Evolutionary conservation across 2,797 vertebrate genomes (phyloP), one percentile per base, ranked within the genome.

Genomic region (Siniperca obscura): DNA sequence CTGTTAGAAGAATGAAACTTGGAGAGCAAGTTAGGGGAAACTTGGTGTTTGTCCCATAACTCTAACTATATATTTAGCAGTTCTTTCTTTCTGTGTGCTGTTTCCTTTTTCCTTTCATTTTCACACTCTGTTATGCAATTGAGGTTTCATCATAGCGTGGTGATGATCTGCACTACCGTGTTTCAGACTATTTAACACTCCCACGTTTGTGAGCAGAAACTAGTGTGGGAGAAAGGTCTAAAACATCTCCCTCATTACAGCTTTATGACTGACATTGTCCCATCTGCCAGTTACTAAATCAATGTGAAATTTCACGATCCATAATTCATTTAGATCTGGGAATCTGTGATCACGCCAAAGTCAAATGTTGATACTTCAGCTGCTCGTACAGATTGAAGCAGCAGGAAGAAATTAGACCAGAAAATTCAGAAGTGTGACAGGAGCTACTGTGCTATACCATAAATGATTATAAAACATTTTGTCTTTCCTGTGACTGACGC

Each of bases 281-380:
- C 76, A 71, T 85, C 80, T 82, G 78, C 83, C 71, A 57, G 60
- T 74, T 77, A 65, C 69, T 79, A 52, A 86, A 85, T 90, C 84
- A 83, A 64, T 50, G 71, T 55, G 78, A 78, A 70, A 80, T 88
- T 72, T 60, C 66, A 65, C 17, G 38, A 77, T 85, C 57, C 76
- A 86, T 87, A 77, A 86, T 89, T 85, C 73, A 88, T 85, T 73
- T 42, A 36, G 55, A 76, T 52, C 21, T 52, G 50, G 67, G 59
- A 62, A 72, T 48, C 74, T 70, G 80, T 70, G 66, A 71, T 83
- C 60, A 30, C 40, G 67, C 69, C 1, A 42, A 78, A 82, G 87
- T 89, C 87, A 85, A 67, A 82, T 40, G 70, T 69, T 65, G 52
- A 57, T 25, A 62, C 85, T 70, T 64, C 74, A 79, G 61, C 74